Conservation (phyloP, 2,888 invertebrate genomes). For the Cataglyphis rosenhaueri region DNA sequence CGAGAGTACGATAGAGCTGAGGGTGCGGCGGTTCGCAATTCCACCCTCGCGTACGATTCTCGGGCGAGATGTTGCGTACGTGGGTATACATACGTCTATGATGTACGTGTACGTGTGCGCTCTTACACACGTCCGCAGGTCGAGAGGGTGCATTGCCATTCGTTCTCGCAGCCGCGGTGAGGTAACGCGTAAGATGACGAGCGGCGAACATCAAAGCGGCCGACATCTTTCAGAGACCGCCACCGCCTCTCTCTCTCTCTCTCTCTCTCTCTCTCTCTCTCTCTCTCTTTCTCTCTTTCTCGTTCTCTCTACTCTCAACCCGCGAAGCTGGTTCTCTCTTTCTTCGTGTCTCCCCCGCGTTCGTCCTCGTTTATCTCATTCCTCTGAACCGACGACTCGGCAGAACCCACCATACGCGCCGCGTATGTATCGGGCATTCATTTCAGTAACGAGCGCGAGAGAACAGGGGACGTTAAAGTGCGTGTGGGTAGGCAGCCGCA, state of each 20-base stretch:
- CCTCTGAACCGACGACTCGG: constrained; percentile 53
- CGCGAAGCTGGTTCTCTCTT: constrained; percentile 31
- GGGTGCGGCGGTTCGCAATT: constrained; percentile 61
- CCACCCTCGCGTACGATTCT: constrained; percentile 64
- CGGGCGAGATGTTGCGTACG: constrained; percentile 46
- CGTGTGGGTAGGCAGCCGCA: constrained; percentile 26
- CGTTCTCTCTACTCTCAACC: constrained; percentile 7
- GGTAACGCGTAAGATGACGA: constrained; percentile 75
- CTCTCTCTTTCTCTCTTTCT: constrained; percentile 9
- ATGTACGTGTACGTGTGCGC: constrained; percentile 15
- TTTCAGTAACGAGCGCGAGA: constrained; percentile 62
- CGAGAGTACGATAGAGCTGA: constrained; percentile 63
- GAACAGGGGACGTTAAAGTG: constrained; percentile 47
- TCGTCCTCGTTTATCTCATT: constrained; percentile 53
- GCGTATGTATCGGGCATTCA: constrained; percentile 53
- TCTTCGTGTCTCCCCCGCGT: constrained; percentile 52
- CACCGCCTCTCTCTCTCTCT: constrained; percentile 58
- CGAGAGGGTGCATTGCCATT: constrained; percentile 65
- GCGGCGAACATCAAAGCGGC: constrained; percentile 80
- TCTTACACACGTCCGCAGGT: constrained; percentile 18
- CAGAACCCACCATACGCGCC: constrained; percentile 54
- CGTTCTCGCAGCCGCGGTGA: constrained; percentile 59
- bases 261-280: constrained; percentile 21
- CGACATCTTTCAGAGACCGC: constrained; percentile 76
- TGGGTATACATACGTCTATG: not conserved